Base-by-base conservation (phyloP, 2,113 vertebrate species). In the Cyanoderma ruficeps region DNA sequence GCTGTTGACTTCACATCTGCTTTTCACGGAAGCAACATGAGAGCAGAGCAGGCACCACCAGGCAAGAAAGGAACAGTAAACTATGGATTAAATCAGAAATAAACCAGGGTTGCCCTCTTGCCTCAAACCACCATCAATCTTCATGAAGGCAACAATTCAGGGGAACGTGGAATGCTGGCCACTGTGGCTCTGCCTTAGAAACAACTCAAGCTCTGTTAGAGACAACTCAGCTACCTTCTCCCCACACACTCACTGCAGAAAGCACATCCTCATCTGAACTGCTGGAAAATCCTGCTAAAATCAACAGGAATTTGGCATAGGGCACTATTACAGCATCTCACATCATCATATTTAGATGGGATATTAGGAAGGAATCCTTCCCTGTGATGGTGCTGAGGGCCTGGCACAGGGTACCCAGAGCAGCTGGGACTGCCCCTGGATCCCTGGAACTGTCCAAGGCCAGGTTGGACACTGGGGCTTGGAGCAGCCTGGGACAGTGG, bases 101-200 rank as follows among this genome's bases (percentile, higher is more conserved):
- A 86, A 90, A 76, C 22, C 64, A 87, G 78, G 94, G 91, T 18
- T 65, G 57, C 77, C 79, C 59, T 69, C 59, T 42, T 80, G 59
- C 60, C 82, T 91, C 71, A 84, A 91, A 84, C 44, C 39, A 87
- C 85, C 87, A 80, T 71, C 94, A 84, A 87, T 93, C 37, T n/a
- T 86, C 31, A 44, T 20, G 19, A 49, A 89, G 83, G 81, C 89
- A 95, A 64, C 41, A 61, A 95, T 82, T 97, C 93, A 75, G 22
- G 87, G 87, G 33, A 68, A 35, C 30, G 41, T 39, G n/a, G 44
- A 87, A 60, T 55, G 52, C 14, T 93, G 76, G 63, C 74, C 20
- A 27, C 47, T 39, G 76, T 71, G 57, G 31, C 71, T 93, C 82
- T 67, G 55, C 55, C 64, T 95, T 41, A 83, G 33, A 37, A 71